phyloP scores from a whole-genome alignment of 2,888 invertebrate species.

The Aleiodes alternator region DNA sequence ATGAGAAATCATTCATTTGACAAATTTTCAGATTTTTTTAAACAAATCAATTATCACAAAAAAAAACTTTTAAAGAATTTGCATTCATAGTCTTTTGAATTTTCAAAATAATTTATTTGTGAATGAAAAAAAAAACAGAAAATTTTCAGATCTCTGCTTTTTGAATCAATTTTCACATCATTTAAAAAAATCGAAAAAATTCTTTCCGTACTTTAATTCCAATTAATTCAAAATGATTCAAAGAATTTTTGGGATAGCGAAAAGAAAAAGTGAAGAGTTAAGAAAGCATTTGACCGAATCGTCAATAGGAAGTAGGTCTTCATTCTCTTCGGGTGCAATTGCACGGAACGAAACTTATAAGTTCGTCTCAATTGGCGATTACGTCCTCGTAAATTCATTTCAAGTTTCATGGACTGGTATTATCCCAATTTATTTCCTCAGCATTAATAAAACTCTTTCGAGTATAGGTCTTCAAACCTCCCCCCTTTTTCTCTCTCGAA shows the following conservation, averaged over 20 bases:
- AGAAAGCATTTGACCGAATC: constrained; percentile 13
- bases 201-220: too few species aligned
- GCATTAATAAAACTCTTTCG: constrained; percentile 48
- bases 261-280: neutral
- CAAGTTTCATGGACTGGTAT: constrained; percentile 54
- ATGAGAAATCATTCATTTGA: too few species aligned
- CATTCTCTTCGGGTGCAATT: constrained; percentile 36
- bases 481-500: neutral
- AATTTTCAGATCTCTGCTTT: too few species aligned
- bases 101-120: too few species aligned
- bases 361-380: constrained; percentile 68
- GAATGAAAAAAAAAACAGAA: too few species aligned
- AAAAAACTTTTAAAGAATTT: too few species aligned
- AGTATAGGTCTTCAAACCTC: neutral
- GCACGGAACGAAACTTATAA: constrained; percentile 39
- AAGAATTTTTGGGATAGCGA: neutral
- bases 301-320: constrained; percentile 3
- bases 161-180: too few species aligned
- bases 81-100: too few species aligned
- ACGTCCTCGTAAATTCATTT: constrained; percentile 69
- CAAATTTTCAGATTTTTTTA: too few species aligned
- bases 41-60: too few species aligned
- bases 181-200: too few species aligned
- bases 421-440: constrained; percentile 16
- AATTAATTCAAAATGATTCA: too few species aligned